Base-by-base conservation (phyloP, 2,797 vertebrate species). In the Cetoscarus ocellatus region DNA sequence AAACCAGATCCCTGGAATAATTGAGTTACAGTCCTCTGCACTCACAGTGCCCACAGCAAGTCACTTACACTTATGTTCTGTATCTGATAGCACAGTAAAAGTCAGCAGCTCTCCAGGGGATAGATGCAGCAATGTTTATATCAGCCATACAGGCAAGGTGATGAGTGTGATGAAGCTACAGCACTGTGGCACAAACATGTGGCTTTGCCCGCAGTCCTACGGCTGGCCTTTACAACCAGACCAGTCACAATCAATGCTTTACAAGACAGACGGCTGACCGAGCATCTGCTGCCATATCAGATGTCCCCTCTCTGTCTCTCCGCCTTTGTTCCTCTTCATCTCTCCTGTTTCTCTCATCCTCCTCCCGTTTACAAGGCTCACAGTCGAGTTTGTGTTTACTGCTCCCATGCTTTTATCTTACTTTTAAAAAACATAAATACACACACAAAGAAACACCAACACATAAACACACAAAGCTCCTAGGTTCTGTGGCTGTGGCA, bases 281-380 rank as follows among this genome's bases (percentile, higher is more conserved):
- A 77, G 65, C 74, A 83, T 70, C 58, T 70, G 77, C 67, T 38
- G 61, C 38, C 57, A 50, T 64, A 70, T 86, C 77, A 67, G 13
- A 68, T 73, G 70, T 77, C 65, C 45, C 8, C 44, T 50, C 47
- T 13, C 27, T 18, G 1, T 34, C 15, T 49, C 15, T 49, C 15
- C 36, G 19, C 12, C 47, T 69, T 55, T 51, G 52, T 73, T 69
- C 27, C 39, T 27, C 39, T 47, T 53, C 47, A 13, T 56, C 50
- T 48, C 3, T 65, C 40, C 55, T 17, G 8, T 40, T 61, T 47
- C 61, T 61, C 14, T 49, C 67, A 45, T 49, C n/a, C 44, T 60
- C 61, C 57, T 57, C 43, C 8, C 60, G 59, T 50, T 53, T 51
- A 55, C 17, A 5, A 17, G 5, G 36, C 40, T 50, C 52, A 61